Evolutionary conservation across 2,113 vertebrate genomes (phyloP).

Genomic region (Poeciliopsis retropinna): DNA sequence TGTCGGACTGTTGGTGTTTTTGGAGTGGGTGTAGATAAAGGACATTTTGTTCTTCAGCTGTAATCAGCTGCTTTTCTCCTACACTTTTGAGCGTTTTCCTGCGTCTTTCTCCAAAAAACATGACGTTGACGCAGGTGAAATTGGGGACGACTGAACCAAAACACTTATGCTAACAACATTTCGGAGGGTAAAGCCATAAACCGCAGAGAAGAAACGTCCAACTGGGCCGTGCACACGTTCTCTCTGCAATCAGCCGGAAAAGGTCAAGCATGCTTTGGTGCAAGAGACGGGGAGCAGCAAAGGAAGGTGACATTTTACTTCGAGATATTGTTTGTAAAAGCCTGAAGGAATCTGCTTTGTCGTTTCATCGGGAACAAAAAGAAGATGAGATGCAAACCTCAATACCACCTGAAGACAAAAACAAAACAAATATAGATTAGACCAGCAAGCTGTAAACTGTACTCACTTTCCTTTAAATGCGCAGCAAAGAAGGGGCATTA

Average conservation of each 20-base stretch:
- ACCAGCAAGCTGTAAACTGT: not conserved
- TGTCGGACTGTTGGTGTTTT: not conserved
- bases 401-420: not conserved
- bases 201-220: not conserved
- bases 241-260: constrained; percentile 13
- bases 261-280: constrained; percentile 9
- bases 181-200: not conserved
- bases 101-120: not conserved
- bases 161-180: not conserved
- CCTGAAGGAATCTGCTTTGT: not conserved
- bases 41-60: not conserved
- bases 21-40: too few relatives aligned
- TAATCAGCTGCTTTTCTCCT: not conserved
- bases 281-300: too few relatives aligned
- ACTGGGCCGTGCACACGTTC: not conserved
- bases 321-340: not conserved
- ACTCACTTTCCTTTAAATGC: not conserved
- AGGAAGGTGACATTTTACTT: not conserved
- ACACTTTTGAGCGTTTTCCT: not conserved
- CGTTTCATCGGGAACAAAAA: not conserved
- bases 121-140: not conserved
- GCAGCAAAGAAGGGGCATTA: not conserved
- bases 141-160: not conserved
- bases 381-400: not conserved
- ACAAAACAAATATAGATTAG: not conserved